phyloP scores from a whole-genome alignment of 2,888 invertebrate species.

The Meandrusa payeni region DNA sequence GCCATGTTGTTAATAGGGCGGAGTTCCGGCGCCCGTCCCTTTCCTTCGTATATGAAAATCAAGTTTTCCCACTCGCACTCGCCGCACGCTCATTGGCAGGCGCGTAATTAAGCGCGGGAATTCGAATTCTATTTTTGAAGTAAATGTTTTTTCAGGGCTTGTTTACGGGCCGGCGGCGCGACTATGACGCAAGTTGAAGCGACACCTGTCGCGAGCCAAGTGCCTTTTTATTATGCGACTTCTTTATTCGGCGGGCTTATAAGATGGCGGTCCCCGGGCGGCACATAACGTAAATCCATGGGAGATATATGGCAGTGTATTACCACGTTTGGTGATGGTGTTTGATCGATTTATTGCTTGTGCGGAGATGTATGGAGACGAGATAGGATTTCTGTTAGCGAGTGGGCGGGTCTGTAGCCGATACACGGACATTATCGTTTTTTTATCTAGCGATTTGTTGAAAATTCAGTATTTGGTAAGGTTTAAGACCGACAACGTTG shows the following conservation, averaged over 20 bases:
- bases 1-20: slow-evolving; percentile 85
- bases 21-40: slow-evolving; percentile 52
- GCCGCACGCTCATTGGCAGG: slow-evolving; percentile 57
- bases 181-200: slow-evolving; percentile 47
- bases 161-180: slow-evolving; percentile 52
- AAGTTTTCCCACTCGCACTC: slow-evolving; percentile 54
- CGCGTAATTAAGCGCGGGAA: slow-evolving; percentile 77
- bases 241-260: slow-evolving; percentile 49
- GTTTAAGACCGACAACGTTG: no score
- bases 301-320: slow-evolving; percentile 64
- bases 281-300: slow-evolving; percentile 64
- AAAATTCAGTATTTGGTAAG: background rate
- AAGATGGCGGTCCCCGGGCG: slow-evolving; percentile 46
- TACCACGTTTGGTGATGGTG: slow-evolving; percentile 60
- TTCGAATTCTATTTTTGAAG: slow-evolving; percentile 78
- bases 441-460: background rate
- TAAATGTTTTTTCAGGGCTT: slow-evolving; percentile 71
- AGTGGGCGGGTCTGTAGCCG: no score
- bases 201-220: slow-evolving; percentile 49
- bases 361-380: slow-evolving; percentile 23
- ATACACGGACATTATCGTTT: no score
- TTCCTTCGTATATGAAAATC: slow-evolving; percentile 49
- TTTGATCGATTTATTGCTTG: slow-evolving; percentile 71
- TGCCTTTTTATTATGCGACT: slow-evolving; percentile 30
- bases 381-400: slow-evolving; percentile 37